A percentile compares a stretch with the other conserved stretches of the same genome.
Evolutionary conservation across 2,888 invertebrate species (phyloP).

Genomic region (Ectemnius lituratus): DNA sequence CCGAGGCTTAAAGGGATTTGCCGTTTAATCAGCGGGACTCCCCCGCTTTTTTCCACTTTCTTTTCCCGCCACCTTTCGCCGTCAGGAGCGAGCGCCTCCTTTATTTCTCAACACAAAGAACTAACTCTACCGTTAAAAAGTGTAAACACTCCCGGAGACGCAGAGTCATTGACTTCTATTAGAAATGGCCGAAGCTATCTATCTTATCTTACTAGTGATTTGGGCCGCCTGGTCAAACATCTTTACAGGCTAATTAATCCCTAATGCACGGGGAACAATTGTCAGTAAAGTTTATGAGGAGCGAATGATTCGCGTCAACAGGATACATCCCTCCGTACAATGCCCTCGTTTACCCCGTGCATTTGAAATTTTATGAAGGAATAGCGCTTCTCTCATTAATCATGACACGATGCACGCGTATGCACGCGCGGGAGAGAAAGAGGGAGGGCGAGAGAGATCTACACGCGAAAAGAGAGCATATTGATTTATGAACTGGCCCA

Average conservation of each 20-base stretch:
- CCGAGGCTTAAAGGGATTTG: conserved; percentile 56
- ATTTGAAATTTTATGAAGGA: conserved; percentile 61
- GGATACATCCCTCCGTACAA: conserved; percentile 18
- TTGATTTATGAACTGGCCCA: conserved; percentile 47
- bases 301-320: too few species aligned
- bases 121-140: background rate
- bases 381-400: conserved; percentile 52
- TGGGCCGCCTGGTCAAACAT: conserved; percentile 26
- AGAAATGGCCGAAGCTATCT: conserved; percentile 1
- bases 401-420: conserved; percentile 22
- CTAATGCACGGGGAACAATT: conserved; percentile 45
- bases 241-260: conserved; percentile 50
- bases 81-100: background rate
- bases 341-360: conserved; percentile 42
- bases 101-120: conserved; percentile 16
- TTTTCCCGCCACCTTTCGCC: background rate
- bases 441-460: too few species aligned
- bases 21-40: conserved; percentile 51
- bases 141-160: too few species aligned
- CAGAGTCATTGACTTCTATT: too few species aligned
- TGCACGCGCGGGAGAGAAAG: too few species aligned
- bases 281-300: conserved; percentile 7
- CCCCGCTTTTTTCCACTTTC: conserved; percentile 13
- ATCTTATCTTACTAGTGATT: conserved; percentile 42
- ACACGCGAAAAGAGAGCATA: background rate